Evolutionary conservation across 2,888 invertebrate genomes (phyloP), one percentile per base, ranked within the genome.

Genomic region (Octonoba sinensis): DNA sequence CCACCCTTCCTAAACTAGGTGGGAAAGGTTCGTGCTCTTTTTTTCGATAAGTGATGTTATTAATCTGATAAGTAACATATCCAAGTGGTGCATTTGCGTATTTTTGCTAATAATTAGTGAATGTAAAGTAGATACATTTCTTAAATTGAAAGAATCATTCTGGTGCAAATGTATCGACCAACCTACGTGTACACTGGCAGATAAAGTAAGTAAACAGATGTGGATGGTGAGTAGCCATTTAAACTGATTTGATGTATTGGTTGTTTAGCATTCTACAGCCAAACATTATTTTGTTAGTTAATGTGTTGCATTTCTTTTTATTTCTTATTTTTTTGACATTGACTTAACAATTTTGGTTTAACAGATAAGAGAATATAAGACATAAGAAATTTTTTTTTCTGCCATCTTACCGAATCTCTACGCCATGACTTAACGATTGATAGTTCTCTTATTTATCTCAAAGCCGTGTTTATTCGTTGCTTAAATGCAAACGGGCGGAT

Each of bases 171-270:
- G 81, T 82, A 74, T 82, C 81, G 81, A 82, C 81, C 81, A 82
- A 82, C 70, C 74, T 82, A 82, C 81, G 81, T 82, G 81, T 82
- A 82, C 74, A 82, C 81, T 74, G 75, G 75, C 74, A 74, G 75
- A 82, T 82, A 82, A 82, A 82, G 81, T 82, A 82, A 82, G 81
- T 82, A 82, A 82, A 82, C 81, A 82, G 81, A 82, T 82, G 81
- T 75, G 81, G 81, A 82, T 82, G 79, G 73, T 49, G 74, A 82
- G 81, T 82, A 82, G 81, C 81, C 81, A 82, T 82, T 82, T 82
- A 82, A 82, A 75, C 60, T 69, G 62, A 67, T 49, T 54, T 73
- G 79, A 73, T 79, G 56, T 79, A 66, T 73, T 67, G 66, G 59
- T 79, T 36, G 76, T 70, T 62, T 76, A 27, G 69, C 76, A 62